Evolutionary conservation across 2,797 vertebrate genomes (phyloP).

Genomic region (Poecilia wingei): DNA sequence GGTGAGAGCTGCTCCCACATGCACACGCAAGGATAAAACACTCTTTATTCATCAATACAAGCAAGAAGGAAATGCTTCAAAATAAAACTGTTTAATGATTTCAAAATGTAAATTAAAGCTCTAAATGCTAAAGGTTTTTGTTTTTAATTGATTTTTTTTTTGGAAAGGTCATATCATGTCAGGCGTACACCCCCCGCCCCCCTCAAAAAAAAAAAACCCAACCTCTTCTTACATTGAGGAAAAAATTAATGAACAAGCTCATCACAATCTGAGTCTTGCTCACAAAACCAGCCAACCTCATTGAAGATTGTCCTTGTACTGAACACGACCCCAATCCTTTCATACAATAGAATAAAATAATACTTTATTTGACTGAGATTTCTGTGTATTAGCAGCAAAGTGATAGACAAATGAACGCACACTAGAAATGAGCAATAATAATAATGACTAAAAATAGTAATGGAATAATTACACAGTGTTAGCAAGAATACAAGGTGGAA

Average conservation of each 20-base stretch:
- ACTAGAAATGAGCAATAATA: neutral
- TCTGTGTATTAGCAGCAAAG: neutral
- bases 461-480: neutral
- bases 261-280: neutral
- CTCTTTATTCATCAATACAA: neutral
- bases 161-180: neutral
- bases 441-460: neutral
- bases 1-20: neutral
- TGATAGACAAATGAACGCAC: neutral
- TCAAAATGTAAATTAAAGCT: neutral
- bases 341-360: neutral
- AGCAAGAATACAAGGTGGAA: neutral
- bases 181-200: neutral
- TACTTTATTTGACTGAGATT: neutral
- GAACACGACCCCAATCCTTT: neutral
- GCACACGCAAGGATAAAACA: neutral
- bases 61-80: neutral
- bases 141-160: neutral
- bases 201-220: neutral
- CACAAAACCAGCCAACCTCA: neutral
- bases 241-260: neutral
- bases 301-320: neutral
- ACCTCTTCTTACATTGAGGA: neutral
- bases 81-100: neutral
- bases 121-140: neutral